phyloP scores from a whole-genome alignment of 1,140 invertebrate species.

The Drosophila tropicalis region DNA sequence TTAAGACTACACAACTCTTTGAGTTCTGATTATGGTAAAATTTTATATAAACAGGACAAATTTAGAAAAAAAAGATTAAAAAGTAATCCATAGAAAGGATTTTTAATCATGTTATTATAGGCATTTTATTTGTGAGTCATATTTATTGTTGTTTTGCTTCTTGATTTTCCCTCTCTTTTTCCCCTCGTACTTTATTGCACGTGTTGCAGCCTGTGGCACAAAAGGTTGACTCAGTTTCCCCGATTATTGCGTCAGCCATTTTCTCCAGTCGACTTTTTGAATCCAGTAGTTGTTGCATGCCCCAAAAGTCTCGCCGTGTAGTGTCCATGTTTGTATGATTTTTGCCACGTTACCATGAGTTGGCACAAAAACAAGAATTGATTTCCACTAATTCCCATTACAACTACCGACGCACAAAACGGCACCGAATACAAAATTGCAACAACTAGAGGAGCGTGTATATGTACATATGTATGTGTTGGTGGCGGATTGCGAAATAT shows the following conservation, averaged over 20 bases:
- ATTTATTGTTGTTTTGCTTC: neutral
- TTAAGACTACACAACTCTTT: too few relatives aligned
- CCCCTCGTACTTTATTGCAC: conserved; percentile 3
- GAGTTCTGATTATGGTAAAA: too few relatives aligned
- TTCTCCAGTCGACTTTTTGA: conserved; percentile 29
- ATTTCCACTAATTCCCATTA: neutral
- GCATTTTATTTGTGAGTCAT: conserved; percentile 16
- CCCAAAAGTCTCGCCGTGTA: conserved; percentile 11
- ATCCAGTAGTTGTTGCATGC: conserved; percentile 51
- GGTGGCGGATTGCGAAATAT: conserved; percentile 56
- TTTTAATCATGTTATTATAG: neutral
- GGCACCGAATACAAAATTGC: conserved; percentile 11
- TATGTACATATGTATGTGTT: conserved; percentile 22
- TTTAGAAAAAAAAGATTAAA: too few relatives aligned
- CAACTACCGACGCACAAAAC: conserved; percentile 16
- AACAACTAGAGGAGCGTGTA: conserved; percentile 17
- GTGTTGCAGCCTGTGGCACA: conserved; percentile 43
- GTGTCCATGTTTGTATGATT: conserved; percentile 8
- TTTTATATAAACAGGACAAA: too few relatives aligned
- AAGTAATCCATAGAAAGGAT: too few relatives aligned
- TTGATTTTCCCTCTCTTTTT: neutral
- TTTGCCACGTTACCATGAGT: conserved; percentile 65
- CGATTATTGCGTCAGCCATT: conserved; percentile 70
- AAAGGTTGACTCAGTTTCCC: conserved; percentile 38
- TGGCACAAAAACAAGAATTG: conserved; percentile 36